Evolutionary conservation across 2,888 invertebrate species (phyloP).

Genomic region (Tromatobia lineatoria): DNA sequence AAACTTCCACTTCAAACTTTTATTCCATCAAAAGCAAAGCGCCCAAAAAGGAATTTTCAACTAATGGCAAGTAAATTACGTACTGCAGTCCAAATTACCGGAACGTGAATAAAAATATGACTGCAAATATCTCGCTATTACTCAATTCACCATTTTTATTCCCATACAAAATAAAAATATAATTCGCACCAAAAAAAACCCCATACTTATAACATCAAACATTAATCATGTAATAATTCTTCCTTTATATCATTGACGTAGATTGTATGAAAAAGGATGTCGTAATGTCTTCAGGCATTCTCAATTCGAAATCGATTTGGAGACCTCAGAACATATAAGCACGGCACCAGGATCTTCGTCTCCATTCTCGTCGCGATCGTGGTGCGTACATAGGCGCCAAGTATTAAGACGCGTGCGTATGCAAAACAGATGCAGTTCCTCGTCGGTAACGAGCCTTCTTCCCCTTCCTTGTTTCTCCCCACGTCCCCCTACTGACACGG

Average conservation of each 20-base stretch:
- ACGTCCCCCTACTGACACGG: conserved; percentile 66
- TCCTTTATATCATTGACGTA: conserved; percentile 46
- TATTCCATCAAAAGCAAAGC: no score
- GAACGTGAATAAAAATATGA: conserved; percentile 51
- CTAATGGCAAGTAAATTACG: conserved; percentile 22
- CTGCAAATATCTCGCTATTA: conserved; percentile 8
- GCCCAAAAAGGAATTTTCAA: conserved; percentile 28
- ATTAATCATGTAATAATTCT: conserved; percentile 18
- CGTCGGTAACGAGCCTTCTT: conserved; percentile 74
- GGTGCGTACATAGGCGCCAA: conserved; percentile 57
- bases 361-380: conserved; percentile 41
- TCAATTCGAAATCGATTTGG: conserved; percentile 61
- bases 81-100: conserved; percentile 32
- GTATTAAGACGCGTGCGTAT: conserved; percentile 74
- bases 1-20: no score
- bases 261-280: conserved; percentile 22
- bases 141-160: background rate
- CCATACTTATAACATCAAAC: no score
- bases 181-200: no score
- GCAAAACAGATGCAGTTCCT: conserved; percentile 77
- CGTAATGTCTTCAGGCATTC: conserved; percentile 24
- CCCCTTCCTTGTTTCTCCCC: conserved; percentile 15
- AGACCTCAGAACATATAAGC: conserved; percentile 14
- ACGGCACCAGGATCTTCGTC: conserved; percentile 8
- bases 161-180: background rate